Percentiles rank a stretch among this genome's conserved stretches.
Evolutionary conservation across 2,113 vertebrate genomes (phyloP).

Genomic region (Chaetodon trifascialis): DNA sequence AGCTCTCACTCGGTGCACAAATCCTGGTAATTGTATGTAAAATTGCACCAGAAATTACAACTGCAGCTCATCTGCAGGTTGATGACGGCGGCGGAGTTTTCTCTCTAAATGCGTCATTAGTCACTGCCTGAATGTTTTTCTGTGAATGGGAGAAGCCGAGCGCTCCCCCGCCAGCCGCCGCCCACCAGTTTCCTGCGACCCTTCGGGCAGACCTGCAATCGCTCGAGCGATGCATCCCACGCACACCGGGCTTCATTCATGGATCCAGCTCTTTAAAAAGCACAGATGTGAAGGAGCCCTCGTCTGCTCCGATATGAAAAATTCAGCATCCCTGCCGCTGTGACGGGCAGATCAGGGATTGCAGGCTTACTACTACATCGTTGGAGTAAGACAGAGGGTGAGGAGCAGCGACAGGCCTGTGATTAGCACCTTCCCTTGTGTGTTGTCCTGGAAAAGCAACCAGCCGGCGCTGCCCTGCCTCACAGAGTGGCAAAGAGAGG

Average conservation of each 20-base stretch:
- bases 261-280: slow-evolving; percentile 13
- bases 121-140: slow-evolving; percentile 16
- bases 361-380: slow-evolving; percentile 18
- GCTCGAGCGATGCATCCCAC: neutral
- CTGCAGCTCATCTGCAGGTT: slow-evolving; percentile 41
- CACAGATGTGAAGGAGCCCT: slow-evolving; percentile 10
- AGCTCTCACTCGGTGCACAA: slow-evolving; percentile 39
- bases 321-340: slow-evolving; percentile 13
- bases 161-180: neutral
- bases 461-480: slow-evolving; percentile 1
- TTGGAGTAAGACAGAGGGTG: slow-evolving; percentile 22
- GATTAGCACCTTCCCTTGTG: slow-evolving; percentile 57
- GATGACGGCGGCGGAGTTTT: slow-evolving; percentile 1
- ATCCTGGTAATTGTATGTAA: slow-evolving; percentile 50
- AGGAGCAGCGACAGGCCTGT: slow-evolving; percentile 19
- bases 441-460: slow-evolving; percentile 55
- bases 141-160: slow-evolving; percentile 37
- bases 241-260: slow-evolving; percentile 47
- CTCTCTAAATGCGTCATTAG: slow-evolving; percentile 34
- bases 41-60: slow-evolving; percentile 38
- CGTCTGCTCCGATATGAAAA: slow-evolving; percentile 1
- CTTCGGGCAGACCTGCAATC: slow-evolving; percentile 20
- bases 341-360: slow-evolving; percentile 8
- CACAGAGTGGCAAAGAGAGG: slow-evolving; percentile 1
- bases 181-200: slow-evolving; percentile 56